These are phyloP conservation scores for Emydocephalus ijimae DNA, from an alignment of 2,113 vertebrate species.

Conservation along the genomic window DNA sequence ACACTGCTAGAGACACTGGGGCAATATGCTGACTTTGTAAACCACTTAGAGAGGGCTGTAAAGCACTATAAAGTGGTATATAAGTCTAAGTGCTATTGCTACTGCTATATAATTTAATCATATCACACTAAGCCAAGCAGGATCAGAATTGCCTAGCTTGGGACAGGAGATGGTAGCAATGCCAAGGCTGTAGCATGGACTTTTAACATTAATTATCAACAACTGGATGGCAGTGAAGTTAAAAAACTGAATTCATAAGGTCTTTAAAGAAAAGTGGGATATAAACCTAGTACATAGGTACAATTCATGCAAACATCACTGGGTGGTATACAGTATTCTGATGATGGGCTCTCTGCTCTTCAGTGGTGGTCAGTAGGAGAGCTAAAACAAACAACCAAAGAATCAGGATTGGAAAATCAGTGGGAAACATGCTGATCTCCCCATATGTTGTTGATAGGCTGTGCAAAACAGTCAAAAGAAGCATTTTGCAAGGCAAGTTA, in stretches of 20 bases:
- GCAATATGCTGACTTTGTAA: too few species aligned
- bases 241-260: background rate
- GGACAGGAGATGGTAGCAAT: background rate
- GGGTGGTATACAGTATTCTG: background rate
- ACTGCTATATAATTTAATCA: background rate
- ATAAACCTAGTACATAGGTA: background rate
- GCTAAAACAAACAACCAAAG: background rate
- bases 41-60: too few species aligned
- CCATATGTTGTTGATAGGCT: background rate
- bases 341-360: background rate
- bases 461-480: background rate
- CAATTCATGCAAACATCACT: background rate
- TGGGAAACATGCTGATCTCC: background rate
- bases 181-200: background rate
- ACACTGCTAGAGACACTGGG: background rate
- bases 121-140: background rate
- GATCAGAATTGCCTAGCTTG: background rate
- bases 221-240: background rate
- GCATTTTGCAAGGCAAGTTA: background rate
- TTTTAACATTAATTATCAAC: background rate
- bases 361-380: background rate
- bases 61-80: too few species aligned
- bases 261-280: background rate
- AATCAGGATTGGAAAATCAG: background rate
- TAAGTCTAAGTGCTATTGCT: too few species aligned